phyloP scores from a whole-genome alignment of 2,888 invertebrate species.

The Ommatoiulus sabulosus region DNA sequence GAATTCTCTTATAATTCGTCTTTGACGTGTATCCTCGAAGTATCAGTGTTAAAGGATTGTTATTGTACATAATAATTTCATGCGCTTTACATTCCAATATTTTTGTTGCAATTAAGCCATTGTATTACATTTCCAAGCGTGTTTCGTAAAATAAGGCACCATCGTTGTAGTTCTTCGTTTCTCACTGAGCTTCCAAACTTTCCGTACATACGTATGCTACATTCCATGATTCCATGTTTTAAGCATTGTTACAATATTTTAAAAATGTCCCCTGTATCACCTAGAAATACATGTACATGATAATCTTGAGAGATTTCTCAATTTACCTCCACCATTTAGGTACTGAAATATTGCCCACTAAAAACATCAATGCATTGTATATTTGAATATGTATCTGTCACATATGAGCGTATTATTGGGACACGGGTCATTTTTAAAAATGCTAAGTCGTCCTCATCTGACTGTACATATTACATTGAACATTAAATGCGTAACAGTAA shows the following conservation, averaged over 20 bases:
- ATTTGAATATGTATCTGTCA: background rate
- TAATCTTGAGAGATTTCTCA: background rate
- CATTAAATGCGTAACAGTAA: background rate
- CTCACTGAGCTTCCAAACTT: background rate
- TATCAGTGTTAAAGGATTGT: background rate
- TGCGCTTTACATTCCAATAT: background rate
- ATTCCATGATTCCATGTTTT: background rate
- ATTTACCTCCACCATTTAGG: background rate
- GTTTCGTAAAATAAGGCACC: background rate
- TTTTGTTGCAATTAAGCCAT: background rate
- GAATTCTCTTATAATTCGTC: too few species aligned
- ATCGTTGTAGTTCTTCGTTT: background rate
- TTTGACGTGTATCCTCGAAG: background rate
- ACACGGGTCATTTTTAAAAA: background rate
- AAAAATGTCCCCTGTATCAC: too few species aligned
- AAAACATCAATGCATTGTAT: background rate
- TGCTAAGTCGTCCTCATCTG: background rate
- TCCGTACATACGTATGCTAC: background rate
- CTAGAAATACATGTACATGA: too few species aligned
- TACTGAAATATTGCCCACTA: background rate
- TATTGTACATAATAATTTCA: background rate
- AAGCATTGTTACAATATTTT: too few species aligned
- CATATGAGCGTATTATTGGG: background rate
- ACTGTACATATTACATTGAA: background rate
- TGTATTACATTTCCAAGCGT: background rate